These are phyloP conservation scores for Noturus placidus DNA, from an alignment of 2,113 vertebrate species.

Conservation along the genomic window DNA sequence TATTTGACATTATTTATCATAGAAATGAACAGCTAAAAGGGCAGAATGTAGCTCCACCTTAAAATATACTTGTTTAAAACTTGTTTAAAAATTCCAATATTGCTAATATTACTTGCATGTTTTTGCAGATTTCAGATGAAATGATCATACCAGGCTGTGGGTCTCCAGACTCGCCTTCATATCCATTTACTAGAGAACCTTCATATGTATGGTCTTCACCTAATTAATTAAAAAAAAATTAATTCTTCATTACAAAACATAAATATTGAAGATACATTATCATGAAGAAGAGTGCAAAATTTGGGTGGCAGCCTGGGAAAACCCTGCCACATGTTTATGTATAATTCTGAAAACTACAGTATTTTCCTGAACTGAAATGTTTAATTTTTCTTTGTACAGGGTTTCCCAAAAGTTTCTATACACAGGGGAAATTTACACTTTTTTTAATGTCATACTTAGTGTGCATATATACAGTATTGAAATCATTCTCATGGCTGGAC, in stretches of 20 bases:
- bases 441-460: too few relatives aligned
- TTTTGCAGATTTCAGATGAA: background rate
- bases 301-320: background rate
- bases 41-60: background rate
- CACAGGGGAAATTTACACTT: too few relatives aligned
- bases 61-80: background rate
- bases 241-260: background rate
- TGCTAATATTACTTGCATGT: background rate
- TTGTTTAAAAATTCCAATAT: background rate
- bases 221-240: constrained; percentile 45
- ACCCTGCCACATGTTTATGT: background rate
- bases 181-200: constrained; percentile 62
- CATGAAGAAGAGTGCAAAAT: background rate
- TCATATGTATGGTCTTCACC: constrained; percentile 69
- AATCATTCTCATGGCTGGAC: too few relatives aligned
- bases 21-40: background rate
- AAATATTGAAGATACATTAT: background rate
- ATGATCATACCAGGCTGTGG: constrained; percentile 62
- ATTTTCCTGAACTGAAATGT: constrained; percentile 3
- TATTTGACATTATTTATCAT: background rate
- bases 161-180: constrained; percentile 55
- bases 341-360: background rate
- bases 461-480: too few relatives aligned
- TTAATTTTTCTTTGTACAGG: background rate
- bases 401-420: background rate